Percentiles rank a stretch among this genome's conserved stretches.
phyloP scores from a whole-genome alignment of 1,140 invertebrate species.

The Leptinotarsa undecemlineata region DNA sequence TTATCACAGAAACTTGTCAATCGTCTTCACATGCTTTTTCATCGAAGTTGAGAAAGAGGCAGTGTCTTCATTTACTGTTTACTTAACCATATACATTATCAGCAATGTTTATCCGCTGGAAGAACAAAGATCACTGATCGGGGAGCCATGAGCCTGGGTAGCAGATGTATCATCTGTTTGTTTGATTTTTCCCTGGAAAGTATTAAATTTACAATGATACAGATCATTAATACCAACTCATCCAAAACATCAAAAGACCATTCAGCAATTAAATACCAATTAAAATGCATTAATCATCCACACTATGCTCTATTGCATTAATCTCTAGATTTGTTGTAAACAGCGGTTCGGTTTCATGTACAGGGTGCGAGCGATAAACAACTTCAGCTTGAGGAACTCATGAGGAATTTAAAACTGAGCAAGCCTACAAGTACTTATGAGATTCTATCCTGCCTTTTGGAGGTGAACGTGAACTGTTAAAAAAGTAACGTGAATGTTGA shows the following conservation, averaged over 20 bases:
- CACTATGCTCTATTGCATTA: neutral
- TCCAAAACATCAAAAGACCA: slow-evolving; percentile 8
- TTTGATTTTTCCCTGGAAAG: slow-evolving; percentile 17
- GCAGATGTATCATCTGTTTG: slow-evolving; percentile 23
- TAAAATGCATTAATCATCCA: neutral
- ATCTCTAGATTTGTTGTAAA: no score
- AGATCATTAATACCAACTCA: slow-evolving; percentile 17
- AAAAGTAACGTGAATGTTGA: no score
- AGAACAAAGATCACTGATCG: slow-evolving; percentile 39
- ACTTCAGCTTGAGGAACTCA: no score
- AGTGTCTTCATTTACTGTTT: slow-evolving; percentile 15
- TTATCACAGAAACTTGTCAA: neutral
- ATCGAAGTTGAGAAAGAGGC: neutral
- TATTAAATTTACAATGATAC: slow-evolving; percentile 13
- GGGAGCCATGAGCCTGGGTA: neutral
- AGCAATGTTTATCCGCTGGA: slow-evolving; percentile 30
- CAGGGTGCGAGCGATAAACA: no score
- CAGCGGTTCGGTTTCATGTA: no score
- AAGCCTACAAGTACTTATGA: no score
- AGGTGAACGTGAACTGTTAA: no score
- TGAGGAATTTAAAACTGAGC: no score
- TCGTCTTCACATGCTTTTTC: slow-evolving; percentile 4
- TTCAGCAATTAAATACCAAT: slow-evolving; percentile 9
- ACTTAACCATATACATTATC: slow-evolving; percentile 27
- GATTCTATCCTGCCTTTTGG: no score